Percentiles rank a stretch among this genome's conserved stretches.
Evolutionary conservation across 2,113 vertebrate species (phyloP).

Genomic region (Lamprotornis superbus): DNA sequence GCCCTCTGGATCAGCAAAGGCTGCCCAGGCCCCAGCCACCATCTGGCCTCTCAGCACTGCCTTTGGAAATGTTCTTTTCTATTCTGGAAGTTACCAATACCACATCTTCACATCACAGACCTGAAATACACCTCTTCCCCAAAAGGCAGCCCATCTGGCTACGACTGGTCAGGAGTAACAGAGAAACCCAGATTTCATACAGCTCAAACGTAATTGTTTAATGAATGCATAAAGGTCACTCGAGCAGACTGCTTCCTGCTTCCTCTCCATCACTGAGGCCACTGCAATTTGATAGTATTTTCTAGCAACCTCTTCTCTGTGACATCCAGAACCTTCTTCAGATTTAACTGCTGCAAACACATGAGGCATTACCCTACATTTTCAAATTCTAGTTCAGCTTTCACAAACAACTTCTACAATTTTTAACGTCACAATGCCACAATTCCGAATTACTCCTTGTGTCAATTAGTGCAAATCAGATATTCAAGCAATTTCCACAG

Average conservation of each 20-base stretch:
- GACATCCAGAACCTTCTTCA: neutral
- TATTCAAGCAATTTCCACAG: neutral
- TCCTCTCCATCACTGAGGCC: neutral
- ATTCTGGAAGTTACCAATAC: fast-evolving
- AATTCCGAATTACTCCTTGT: neutral
- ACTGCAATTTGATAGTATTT: neutral
- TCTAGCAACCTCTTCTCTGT: neutral
- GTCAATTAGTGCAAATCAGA: neutral
- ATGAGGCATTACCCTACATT: neutral
- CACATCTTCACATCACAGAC: neutral
- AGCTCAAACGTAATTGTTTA: neutral
- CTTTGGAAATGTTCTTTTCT: neutral
- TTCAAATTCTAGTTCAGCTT: neutral
- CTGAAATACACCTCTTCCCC: neutral
- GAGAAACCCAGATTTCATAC: neutral
- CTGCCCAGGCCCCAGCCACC: neutral
- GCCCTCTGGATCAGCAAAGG: neutral
- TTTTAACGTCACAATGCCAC: fast-evolving
- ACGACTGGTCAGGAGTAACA: neutral
- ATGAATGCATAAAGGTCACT: neutral
- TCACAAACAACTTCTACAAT: neutral
- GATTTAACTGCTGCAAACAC: neutral
- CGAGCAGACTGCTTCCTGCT: neutral
- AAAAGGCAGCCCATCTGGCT: neutral
- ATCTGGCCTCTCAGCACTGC: neutral